Evolutionary conservation across 2,888 invertebrate species (phyloP).

Genomic region (Drosophila percnosoma): DNA sequence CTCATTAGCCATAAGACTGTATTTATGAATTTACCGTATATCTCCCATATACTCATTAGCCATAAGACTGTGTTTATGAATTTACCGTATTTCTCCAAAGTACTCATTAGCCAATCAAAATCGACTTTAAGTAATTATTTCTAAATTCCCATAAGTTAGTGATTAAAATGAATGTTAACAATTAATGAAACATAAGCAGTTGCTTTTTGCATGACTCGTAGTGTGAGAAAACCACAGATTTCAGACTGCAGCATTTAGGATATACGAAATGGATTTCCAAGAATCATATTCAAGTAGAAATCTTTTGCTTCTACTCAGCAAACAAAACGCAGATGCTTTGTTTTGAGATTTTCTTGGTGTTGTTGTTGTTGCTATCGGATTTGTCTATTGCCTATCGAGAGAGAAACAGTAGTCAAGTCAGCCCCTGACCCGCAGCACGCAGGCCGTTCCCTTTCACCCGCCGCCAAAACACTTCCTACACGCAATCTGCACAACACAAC

Average conservation of each 20-base stretch:
- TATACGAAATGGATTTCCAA: conserved; percentile 13
- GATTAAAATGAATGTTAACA: background rate
- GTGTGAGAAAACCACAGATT: background rate
- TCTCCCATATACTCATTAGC: too few species aligned
- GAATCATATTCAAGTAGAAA: conserved; percentile 9
- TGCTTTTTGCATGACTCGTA: background rate
- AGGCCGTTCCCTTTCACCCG: background rate
- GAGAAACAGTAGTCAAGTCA: conserved; percentile 18
- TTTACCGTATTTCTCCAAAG: background rate
- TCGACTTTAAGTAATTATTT: background rate
- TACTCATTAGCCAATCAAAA: background rate
- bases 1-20: background rate
- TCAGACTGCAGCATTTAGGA: background rate
- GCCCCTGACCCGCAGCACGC: conserved; percentile 49
- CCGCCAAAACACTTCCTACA: conserved; percentile 9
- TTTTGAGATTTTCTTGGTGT: background rate
- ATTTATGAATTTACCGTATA: background rate
- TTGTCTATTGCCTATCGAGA: conserved; percentile 1
- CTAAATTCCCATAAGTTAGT: background rate
- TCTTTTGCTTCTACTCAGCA: background rate
- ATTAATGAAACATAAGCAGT: background rate
- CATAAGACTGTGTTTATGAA: background rate
- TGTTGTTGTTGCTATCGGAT: conserved; percentile 3
- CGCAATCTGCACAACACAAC: conserved; percentile 21
- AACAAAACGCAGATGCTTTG: conserved; percentile 11